phyloP scores from a whole-genome alignment of 2,797 vertebrate species.

The Darevskia mixta region DNA sequence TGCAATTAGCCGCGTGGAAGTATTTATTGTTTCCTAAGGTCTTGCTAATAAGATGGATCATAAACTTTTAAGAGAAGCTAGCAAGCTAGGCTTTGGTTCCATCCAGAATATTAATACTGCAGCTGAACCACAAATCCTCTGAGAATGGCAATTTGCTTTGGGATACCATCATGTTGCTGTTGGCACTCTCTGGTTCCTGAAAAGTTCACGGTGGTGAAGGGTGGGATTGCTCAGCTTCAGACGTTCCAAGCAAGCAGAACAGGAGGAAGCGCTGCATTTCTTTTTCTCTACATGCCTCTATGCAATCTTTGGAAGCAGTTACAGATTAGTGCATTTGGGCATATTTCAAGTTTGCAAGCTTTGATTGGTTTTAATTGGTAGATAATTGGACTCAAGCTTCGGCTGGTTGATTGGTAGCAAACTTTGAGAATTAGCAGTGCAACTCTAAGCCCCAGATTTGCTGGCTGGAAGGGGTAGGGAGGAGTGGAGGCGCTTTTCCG shows the following conservation, averaged over 20 bases:
- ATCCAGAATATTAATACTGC: background rate
- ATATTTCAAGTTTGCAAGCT: background rate
- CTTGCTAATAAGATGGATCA: conserved; percentile 35
- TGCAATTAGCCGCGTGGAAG: conserved; percentile 9
- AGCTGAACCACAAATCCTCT: background rate
- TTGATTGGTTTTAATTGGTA: background rate
- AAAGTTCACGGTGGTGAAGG: background rate
- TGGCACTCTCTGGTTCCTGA: background rate
- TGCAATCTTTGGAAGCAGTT: background rate
- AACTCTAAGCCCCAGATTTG: background rate
- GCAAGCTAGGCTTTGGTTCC: background rate
- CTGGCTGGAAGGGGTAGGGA: too few relatives aligned
- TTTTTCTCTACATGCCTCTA: background rate
- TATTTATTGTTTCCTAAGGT: conserved; percentile 36
- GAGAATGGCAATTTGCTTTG: background rate
- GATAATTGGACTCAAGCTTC: background rate
- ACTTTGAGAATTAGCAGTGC: background rate
- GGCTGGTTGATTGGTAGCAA: background rate
- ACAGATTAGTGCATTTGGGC: background rate
- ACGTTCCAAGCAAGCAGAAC: background rate
- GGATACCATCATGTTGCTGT: conserved; percentile 1
- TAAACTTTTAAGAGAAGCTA: conserved; percentile 35
- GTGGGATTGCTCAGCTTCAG: background rate
- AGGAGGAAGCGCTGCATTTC: background rate
- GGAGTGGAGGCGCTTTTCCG: too few relatives aligned